phyloP scores from a whole-genome alignment of 2,113 vertebrate species.

The Ivindomyrus marchei region DNA sequence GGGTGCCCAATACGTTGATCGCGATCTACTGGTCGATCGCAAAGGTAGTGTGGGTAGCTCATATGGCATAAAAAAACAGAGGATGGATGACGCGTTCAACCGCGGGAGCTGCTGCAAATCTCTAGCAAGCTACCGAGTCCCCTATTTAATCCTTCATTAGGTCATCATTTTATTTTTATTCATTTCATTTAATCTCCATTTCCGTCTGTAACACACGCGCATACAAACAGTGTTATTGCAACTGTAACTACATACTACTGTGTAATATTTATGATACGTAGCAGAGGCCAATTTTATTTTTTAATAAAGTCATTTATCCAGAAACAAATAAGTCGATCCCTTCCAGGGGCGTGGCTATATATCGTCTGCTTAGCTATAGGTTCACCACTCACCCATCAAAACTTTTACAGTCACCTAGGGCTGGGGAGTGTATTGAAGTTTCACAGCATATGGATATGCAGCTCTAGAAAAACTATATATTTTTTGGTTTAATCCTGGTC shows the following conservation, averaged over 20 bases:
- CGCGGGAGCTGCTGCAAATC: too few species aligned
- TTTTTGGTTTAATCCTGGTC: neutral
- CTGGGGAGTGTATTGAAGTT: neutral
- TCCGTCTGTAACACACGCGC: too few species aligned
- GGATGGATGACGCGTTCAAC: too few species aligned
- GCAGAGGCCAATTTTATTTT: neutral
- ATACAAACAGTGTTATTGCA: too few species aligned
- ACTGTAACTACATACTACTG: neutral
- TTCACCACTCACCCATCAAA: neutral
- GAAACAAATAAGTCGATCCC: neutral
- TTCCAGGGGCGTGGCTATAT: neutral
- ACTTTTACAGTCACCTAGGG: neutral
- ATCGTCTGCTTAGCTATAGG: neutral
- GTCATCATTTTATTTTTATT: too few species aligned
- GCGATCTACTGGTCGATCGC: too few species aligned
- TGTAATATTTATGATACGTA: neutral
- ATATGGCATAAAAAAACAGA: too few species aligned
- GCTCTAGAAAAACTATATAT: neutral
- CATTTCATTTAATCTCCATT: too few species aligned
- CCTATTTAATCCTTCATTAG: too few species aligned
- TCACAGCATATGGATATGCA: neutral
- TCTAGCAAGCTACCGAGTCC: too few species aligned
- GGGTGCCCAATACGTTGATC: too few species aligned
- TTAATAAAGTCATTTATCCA: neutral
- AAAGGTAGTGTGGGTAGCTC: too few species aligned